These are phyloP conservation scores for Mormyrops attenuatus DNA, from an alignment of 2,797 vertebrate genomes.

Conservation along the genomic window DNA sequence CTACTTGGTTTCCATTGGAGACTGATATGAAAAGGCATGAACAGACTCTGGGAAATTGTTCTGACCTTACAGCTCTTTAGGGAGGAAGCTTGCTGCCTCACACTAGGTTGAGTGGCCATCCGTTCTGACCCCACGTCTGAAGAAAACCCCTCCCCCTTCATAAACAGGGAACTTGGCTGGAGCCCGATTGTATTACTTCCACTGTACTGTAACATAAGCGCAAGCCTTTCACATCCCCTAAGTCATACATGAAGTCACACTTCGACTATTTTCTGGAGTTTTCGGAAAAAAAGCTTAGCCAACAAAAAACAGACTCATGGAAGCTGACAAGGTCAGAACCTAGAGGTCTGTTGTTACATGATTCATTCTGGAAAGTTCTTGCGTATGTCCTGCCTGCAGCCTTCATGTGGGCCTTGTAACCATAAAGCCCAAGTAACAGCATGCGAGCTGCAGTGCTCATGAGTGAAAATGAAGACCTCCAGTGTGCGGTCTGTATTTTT, in stretches of 20 bases:
- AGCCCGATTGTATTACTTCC: slow-evolving; percentile 57
- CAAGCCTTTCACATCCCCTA: slow-evolving; percentile 50
- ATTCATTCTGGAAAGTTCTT: slow-evolving; percentile 44
- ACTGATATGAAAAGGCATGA: slow-evolving; percentile 60
- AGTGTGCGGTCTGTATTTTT: slow-evolving; percentile 26
- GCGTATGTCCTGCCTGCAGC: slow-evolving; percentile 29
- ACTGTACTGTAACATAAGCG: slow-evolving; percentile 21
- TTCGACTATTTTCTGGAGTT: slow-evolving; percentile 37
- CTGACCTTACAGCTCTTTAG: slow-evolving; percentile 58
- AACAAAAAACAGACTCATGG: slow-evolving; percentile 25
- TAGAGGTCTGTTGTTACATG: slow-evolving; percentile 52
- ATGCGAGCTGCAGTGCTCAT: slow-evolving; percentile 40
- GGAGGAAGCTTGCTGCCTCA: slow-evolving; percentile 61
- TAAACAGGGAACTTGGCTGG: slow-evolving; percentile 41
- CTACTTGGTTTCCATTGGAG: slow-evolving; percentile 51
- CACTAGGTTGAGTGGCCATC: slow-evolving; percentile 43
- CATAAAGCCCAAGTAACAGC: slow-evolving; percentile 39
- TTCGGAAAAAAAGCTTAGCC: slow-evolving; percentile 2
- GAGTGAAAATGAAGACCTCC: slow-evolving; percentile 26
- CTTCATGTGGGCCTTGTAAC: slow-evolving; percentile 34
- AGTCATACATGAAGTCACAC: slow-evolving; percentile 18
- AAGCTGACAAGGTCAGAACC: slow-evolving; percentile 39
- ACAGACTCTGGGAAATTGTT: slow-evolving; percentile 66
- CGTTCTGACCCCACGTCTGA: slow-evolving; percentile 52
- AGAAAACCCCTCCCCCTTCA: slow-evolving; percentile 25